phyloP scores from a whole-genome alignment of 2,113 vertebrate species.

The Odontesthes bonariensis region DNA sequence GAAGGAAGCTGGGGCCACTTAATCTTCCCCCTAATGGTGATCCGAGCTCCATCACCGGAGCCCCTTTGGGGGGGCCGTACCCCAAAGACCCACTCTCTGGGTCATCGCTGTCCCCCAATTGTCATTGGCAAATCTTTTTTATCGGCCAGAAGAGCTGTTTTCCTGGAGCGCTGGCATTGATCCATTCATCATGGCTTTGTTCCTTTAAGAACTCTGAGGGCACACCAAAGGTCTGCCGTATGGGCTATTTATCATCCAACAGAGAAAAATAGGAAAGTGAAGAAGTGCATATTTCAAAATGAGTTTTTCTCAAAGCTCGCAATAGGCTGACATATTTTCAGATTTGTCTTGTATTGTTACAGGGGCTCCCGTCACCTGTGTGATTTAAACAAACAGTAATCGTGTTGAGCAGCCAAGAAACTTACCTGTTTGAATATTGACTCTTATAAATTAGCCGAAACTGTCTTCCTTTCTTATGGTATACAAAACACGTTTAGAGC shows the following conservation, averaged over 20 bases:
- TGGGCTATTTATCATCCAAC: constrained; percentile 84
- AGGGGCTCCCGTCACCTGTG: constrained; percentile 51
- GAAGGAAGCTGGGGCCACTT: constrained; percentile 88
- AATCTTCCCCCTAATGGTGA: constrained; percentile 94
- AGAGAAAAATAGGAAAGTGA: constrained; percentile 72
- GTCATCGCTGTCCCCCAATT: constrained; percentile 89
- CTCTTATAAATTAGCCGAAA: background rate
- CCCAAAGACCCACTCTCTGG: constrained; percentile 87
- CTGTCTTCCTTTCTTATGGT: too few species aligned
- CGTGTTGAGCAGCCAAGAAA: constrained; percentile 13
- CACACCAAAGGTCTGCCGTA: constrained; percentile 79
- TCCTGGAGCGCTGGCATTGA: constrained; percentile 84
- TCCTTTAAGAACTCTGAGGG: constrained; percentile 88
- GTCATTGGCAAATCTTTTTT: constrained; percentile 90
- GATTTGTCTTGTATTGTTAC: constrained; percentile 58
- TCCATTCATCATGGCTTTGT: constrained; percentile 89
- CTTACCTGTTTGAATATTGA: constrained; percentile 34
- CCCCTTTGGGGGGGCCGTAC: constrained; percentile 86
- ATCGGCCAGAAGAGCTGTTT: constrained; percentile 85
- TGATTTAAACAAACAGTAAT: constrained; percentile 52
- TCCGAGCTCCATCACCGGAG: constrained; percentile 86
- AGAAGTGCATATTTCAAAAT: constrained; percentile 78
- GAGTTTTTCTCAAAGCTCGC: constrained; percentile 66
- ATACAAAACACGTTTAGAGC: too few species aligned
- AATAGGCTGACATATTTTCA: constrained; percentile 67